Evolutionary conservation across 2,113 vertebrate species (phyloP), one percentile per base, ranked within the genome.

Genomic region (Rana temporaria): DNA sequence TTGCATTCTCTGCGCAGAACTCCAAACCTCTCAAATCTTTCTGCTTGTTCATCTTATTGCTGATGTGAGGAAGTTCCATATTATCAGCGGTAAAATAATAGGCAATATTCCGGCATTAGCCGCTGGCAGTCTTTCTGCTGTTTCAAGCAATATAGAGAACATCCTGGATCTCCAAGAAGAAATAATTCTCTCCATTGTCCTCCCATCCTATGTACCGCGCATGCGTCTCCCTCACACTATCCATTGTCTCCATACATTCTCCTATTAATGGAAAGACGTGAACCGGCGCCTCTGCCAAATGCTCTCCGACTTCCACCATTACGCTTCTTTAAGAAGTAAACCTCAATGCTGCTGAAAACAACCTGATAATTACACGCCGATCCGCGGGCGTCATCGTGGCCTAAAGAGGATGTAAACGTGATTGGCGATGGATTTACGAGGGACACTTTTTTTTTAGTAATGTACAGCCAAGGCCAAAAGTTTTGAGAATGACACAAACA

Each of bases 181-280:
- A 24, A 70, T 53, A 16, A 17, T 24, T 18, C 53, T 20, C 64
- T 22, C 16, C n/a, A 70, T 55, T 34, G 70, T 42, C 69, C 18
- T 52, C 20, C 53, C 68, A 24, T 53, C 69, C 69, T 72, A 24
- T 30, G 69, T 55, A 1, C 16, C 18, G 48, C 24, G 16, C 12
- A 26, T 56, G 52, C 52, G 56, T 72, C 52, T 72, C 32, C 52
- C 16, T n/a, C 42, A 26, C 26, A 4, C 24, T 73, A 73, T 73
- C n/a, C 53, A 73, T 73, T 20, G 42, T 55, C 70, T 17, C 56
- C 8, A 73, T 73, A 57, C 70, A 73, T 73, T 26, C 15, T 30
- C 52, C 24, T 73, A 73, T 73, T 73, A 57, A 73, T 73, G 70
- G 70, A 53, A 73, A 57, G 52, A 48, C 66, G 26, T 71, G 69